Percentiles rank a stretch among this genome's conserved stretches.
Evolutionary conservation across 2,797 vertebrate genomes (phyloP).

Genomic region (Carduelis carduelis): DNA sequence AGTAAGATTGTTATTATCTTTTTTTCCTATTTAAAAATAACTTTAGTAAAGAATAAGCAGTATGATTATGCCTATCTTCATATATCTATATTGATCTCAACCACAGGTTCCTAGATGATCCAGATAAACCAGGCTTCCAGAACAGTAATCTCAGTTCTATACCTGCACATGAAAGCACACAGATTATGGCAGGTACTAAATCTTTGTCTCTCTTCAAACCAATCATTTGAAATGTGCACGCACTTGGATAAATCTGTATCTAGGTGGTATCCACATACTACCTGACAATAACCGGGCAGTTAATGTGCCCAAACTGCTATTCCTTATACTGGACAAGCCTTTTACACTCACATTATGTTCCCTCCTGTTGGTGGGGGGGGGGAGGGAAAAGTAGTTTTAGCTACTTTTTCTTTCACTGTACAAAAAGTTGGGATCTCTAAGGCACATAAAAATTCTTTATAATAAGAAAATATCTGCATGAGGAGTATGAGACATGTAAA

Average conservation of each 20-base stretch:
- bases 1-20: not conserved
- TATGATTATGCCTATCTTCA: not conserved
- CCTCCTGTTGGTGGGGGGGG: not conserved
- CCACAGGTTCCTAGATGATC: not conserved
- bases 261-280: not conserved
- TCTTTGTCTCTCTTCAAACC: not conserved
- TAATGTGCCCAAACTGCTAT: not conserved
- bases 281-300: not conserved
- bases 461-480: not conserved
- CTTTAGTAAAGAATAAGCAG: not conserved
- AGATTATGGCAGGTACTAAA: not conserved
- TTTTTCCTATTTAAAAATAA: not conserved
- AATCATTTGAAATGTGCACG: not conserved
- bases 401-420: not conserved
- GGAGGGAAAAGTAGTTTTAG: not conserved
- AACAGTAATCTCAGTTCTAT: not conserved
- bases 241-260: not conserved
- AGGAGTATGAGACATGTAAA: not conserved
- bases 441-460: not conserved
- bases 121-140: not conserved
- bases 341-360: not conserved
- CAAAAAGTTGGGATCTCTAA: not conserved
- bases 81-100: not conserved
- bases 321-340: not conserved
- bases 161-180: not conserved